Evolutionary conservation across 2,888 invertebrate species (phyloP).

Genomic region (Aradus depressus): DNA sequence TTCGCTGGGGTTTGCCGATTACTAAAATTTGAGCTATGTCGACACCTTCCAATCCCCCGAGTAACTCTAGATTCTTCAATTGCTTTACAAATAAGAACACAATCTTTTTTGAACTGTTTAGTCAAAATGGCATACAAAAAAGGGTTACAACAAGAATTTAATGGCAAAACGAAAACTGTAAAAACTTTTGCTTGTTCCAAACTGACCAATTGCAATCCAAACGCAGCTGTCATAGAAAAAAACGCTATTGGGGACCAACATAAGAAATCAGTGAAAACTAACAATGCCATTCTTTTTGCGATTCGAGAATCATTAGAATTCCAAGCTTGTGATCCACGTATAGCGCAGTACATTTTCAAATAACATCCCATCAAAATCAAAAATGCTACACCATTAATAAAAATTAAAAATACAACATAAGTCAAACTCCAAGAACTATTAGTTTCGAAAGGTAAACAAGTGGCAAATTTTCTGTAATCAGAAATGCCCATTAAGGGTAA

Average conservation of each 20-base stretch:
- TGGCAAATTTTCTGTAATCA: conserved; percentile 92
- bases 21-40: conserved; percentile 78
- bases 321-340: conserved; percentile 91
- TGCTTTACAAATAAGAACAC: conserved; percentile 88
- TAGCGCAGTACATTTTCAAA: conserved; percentile 94
- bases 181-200: conserved; percentile 90
- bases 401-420: conserved; percentile 82
- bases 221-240: conserved; percentile 85
- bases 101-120: conserved; percentile 95
- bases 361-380: conserved; percentile 91
- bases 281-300: conserved; percentile 89
- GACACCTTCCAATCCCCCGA: conserved; percentile 71
- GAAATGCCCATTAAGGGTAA: conserved; percentile 84
- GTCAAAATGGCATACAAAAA: conserved; percentile 96
- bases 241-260: conserved; percentile 98
- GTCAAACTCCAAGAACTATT: conserved; percentile 63
- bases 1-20: conserved; percentile 78
- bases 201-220: conserved; percentile 80
- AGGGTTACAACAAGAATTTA: conserved; percentile 96
- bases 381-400: conserved; percentile 88
- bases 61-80: conserved; percentile 90
- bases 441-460: conserved; percentile 92
- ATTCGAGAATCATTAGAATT: conserved; percentile 94
- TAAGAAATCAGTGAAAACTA: conserved; percentile 93
- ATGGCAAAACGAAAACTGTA: conserved; percentile 88